Conservation (phyloP, 2,888 invertebrate species). For the Lasioglossum calceatum region DNA sequence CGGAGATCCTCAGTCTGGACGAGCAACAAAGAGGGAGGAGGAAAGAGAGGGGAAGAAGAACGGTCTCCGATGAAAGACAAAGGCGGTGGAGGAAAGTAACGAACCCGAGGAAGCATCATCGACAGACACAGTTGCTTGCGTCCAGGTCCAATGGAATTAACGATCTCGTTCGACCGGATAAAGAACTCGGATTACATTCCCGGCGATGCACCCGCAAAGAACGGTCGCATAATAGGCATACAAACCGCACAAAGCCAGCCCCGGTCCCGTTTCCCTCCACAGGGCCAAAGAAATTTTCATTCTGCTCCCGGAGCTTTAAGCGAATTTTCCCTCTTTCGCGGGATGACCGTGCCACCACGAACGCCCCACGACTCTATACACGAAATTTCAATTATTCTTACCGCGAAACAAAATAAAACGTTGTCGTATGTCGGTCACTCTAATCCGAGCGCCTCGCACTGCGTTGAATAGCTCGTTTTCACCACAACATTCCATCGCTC, state of each 20-base stretch:
- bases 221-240: constrained; percentile 11
- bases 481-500: too few relatives aligned
- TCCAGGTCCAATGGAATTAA: neutral
- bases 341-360: neutral
- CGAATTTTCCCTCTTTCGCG: neutral
- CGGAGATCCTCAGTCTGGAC: neutral
- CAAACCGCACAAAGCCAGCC: neutral
- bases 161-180: constrained; percentile 6
- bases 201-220: constrained; percentile 19
- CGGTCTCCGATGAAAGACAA: neutral
- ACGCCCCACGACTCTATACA: neutral
- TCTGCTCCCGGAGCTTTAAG: neutral
- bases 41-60: neutral
- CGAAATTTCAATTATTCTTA: neutral
- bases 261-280: neutral
- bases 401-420: neutral
- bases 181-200: constrained; percentile 6
- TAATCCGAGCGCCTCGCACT: neutral
- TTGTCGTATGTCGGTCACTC: neutral
- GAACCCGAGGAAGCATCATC: constrained; percentile 4
- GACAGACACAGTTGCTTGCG: neutral
- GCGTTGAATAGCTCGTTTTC: neutral
- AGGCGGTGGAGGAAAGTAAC: neutral
- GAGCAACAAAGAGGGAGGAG: neutral
- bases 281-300: constrained; percentile 7